Evolutionary conservation across 2,797 vertebrate genomes (phyloP).

Genomic region (Semaprochilodus insignis): DNA sequence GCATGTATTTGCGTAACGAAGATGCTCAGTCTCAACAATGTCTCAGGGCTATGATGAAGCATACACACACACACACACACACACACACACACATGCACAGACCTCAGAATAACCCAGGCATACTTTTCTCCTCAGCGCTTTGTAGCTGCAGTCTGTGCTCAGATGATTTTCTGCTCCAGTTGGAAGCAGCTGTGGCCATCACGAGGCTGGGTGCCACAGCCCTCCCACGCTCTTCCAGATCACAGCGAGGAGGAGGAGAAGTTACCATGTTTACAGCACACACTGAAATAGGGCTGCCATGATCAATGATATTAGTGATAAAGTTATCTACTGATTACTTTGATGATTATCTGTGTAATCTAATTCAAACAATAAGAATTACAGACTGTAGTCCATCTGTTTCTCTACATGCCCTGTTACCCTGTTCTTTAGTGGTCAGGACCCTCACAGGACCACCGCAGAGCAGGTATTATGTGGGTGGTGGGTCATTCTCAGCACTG

Average conservation of each 20-base stretch:
- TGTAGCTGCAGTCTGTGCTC: conserved; percentile 31
- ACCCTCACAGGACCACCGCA: too few relatives aligned
- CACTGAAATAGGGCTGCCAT: background rate
- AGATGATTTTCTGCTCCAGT: conserved; percentile 61
- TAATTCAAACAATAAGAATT: too few relatives aligned
- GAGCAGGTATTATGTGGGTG: too few relatives aligned
- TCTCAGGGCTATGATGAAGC: background rate
- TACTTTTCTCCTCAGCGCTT: conserved; percentile 30
- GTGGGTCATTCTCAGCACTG: too few relatives aligned
- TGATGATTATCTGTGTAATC: background rate
- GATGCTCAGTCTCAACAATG: conserved; percentile 2
- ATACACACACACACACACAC: background rate
- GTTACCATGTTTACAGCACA: background rate
- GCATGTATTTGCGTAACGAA: background rate
- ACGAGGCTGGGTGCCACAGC: conserved; percentile 28
- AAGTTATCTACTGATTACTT: background rate
- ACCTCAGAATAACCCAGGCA: conserved; percentile 18
- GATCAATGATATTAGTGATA: too few relatives aligned
- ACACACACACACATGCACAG: background rate
- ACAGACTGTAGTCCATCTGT: too few relatives aligned
- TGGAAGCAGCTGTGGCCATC: conserved; percentile 52
- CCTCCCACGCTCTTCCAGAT: conserved; percentile 17
- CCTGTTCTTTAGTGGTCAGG: too few relatives aligned
- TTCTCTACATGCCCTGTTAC: too few relatives aligned
- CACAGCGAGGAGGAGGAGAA: background rate